Evolutionary conservation across 2,797 vertebrate species (phyloP).

Genomic region (Linurgus olivaceus): DNA sequence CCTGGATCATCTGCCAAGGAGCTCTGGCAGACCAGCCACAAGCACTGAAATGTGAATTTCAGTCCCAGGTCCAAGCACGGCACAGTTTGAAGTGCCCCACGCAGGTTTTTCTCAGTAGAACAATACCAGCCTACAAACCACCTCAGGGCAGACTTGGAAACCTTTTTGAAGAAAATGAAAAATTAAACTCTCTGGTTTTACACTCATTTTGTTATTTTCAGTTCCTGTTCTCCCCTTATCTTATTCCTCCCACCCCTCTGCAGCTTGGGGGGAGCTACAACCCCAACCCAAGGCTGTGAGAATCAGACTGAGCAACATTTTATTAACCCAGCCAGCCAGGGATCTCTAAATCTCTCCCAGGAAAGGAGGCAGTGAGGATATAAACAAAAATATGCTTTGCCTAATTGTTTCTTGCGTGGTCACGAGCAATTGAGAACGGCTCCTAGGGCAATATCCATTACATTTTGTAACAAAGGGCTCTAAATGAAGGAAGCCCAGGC

Average conservation of each 20-base stretch:
- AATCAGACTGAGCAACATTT: neutral
- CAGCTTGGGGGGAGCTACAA: neutral
- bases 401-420: slow-evolving; percentile 59
- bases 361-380: slow-evolving; percentile 43
- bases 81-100: neutral
- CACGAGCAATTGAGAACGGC: slow-evolving; percentile 54
- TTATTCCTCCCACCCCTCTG: neutral
- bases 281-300: neutral
- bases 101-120: neutral
- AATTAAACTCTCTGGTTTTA: neutral
- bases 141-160: neutral
- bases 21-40: neutral
- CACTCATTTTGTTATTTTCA: neutral
- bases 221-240: neutral
- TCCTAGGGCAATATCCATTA: slow-evolving; percentile 66
- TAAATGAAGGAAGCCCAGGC: slow-evolving; percentile 46
- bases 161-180: neutral
- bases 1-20: neutral
- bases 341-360: slow-evolving; percentile 59
- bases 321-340: neutral
- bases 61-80: neutral
- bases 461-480: slow-evolving; percentile 55
- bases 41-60: neutral
- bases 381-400: slow-evolving; percentile 72
- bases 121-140: neutral